phyloP scores from a whole-genome alignment of 2,888 invertebrate genomes.

The Sarcophaga carnaria region DNA sequence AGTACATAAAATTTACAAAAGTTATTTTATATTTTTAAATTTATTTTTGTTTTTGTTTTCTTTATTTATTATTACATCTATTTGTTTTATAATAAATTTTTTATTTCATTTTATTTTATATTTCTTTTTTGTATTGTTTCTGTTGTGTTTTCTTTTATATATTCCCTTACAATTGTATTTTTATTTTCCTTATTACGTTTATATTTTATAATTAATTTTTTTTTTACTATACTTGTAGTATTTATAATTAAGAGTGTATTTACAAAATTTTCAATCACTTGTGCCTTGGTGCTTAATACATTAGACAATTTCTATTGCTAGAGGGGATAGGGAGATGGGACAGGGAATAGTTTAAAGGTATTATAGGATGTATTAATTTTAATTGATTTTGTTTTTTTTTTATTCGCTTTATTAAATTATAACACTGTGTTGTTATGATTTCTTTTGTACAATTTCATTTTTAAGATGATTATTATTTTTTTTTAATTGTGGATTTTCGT shows the following conservation, averaged over 20 bases:
- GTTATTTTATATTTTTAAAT: slow-evolving; percentile 45
- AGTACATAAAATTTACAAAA: slow-evolving; percentile 69
- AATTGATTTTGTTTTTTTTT: neutral
- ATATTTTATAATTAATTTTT: slow-evolving; percentile 46
- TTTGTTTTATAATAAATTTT: slow-evolving; percentile 49
- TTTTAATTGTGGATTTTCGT: slow-evolving; percentile 22
- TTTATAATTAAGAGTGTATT: slow-evolving; percentile 63
- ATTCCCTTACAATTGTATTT: slow-evolving; percentile 58
- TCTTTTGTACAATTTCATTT: slow-evolving; percentile 52
- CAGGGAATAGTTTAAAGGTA: neutral
- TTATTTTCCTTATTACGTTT: slow-evolving; percentile 41
- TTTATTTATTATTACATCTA: slow-evolving; percentile 24
- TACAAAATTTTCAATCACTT: slow-evolving; percentile 67
- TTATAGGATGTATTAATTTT: too few species aligned
- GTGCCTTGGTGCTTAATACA: slow-evolving; percentile 65
- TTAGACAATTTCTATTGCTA: slow-evolving; percentile 51
- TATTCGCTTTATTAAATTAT: slow-evolving; percentile 28
- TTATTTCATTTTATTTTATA: neutral
- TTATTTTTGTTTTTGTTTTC: neutral
- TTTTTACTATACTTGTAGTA: slow-evolving; percentile 46
- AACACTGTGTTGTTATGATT: slow-evolving; percentile 43
- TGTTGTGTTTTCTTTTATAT: slow-evolving; percentile 12
- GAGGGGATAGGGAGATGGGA: neutral
- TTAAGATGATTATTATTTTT: slow-evolving; percentile 21
- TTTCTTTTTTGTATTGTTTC: neutral